These are phyloP conservation scores for Acromyrmex heyeri DNA, from an alignment of 1,140 invertebrate genomes.

Conservation along the genomic window DNA sequence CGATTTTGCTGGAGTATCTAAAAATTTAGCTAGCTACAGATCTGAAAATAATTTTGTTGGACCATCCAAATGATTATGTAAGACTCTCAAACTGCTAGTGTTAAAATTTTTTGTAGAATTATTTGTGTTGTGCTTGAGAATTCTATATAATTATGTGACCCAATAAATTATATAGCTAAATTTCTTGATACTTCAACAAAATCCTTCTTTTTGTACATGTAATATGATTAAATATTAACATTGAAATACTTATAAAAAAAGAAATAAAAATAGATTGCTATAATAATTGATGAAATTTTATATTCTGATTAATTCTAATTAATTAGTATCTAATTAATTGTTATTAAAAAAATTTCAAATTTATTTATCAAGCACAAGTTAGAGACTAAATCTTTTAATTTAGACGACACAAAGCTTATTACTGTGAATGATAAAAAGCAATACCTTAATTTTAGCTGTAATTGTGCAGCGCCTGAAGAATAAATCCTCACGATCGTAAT, in stretches of 20 bases:
- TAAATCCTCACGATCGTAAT: constrained; percentile 3
- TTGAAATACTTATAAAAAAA: neutral
- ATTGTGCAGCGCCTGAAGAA: neutral
- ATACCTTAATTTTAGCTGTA: constrained; percentile 16
- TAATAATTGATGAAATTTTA: neutral
- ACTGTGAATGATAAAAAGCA: neutral
- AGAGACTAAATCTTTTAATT: neutral
- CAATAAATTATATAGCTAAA: no score
- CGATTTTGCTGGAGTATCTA: no score
- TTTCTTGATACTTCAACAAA: no score
- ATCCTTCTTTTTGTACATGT: no score
- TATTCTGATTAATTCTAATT: neutral
- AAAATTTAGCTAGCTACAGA: no score
- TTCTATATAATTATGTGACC: no score
- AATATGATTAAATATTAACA: neutral
- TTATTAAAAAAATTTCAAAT: neutral
- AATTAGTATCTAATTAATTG: neutral
- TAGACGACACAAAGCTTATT: neutral
- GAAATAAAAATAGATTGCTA: neutral
- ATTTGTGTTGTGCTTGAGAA: no score
- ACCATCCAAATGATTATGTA: no score
- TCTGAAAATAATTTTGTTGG: no score
- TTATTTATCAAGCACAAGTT: neutral
- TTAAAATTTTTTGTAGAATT: no score
- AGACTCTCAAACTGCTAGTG: no score